These are phyloP conservation scores for Aplidium turbinatum DNA, from an alignment of 23 tunicate species.

Conservation along the genomic window DNA sequence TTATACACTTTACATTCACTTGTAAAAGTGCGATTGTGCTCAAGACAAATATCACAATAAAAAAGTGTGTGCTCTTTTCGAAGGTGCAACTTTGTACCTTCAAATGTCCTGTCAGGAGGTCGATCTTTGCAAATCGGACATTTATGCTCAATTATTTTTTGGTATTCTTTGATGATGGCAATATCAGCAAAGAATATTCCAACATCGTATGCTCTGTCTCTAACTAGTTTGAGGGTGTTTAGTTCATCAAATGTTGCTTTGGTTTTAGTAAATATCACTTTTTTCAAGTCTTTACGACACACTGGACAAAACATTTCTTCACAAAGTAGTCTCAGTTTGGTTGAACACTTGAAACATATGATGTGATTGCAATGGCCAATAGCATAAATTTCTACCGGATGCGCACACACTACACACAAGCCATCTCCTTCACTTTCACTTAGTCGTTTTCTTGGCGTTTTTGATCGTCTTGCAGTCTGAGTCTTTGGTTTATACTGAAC, in stretches of 20 bases:
- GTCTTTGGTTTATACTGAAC: constrained; percentile 19
- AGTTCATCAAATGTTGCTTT: constrained; percentile 29
- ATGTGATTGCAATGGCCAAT: constrained; percentile 84
- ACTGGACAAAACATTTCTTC: constrained; percentile 77
- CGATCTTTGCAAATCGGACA: constrained; percentile 70
- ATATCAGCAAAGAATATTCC: constrained; percentile 33
- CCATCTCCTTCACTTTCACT: constrained; percentile 72
- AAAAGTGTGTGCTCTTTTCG: constrained; percentile 75
- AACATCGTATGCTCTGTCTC: constrained; percentile 31
- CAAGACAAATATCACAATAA: constrained; percentile 78
- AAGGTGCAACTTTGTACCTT: constrained; percentile 47
- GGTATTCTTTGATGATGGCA: constrained; percentile 18
- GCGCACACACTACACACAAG: constrained; percentile 74
- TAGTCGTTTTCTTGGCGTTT: constrained; percentile 25
- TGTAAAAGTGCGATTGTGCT: constrained; percentile 70
- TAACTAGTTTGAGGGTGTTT: constrained; percentile 19
- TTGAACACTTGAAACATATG: constrained; percentile 80
- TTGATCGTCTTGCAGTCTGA: constrained; percentile 23
- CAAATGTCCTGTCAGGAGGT: constrained; percentile 57
- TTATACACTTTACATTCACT: constrained; percentile 75
- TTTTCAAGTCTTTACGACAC: constrained; percentile 66
- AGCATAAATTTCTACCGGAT: constrained; percentile 68
- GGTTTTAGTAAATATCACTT: constrained; percentile 50
- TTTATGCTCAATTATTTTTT: constrained; percentile 49
- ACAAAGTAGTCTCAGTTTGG: constrained; percentile 77